These are phyloP conservation scores for Luehdorfia chinensis DNA, from an alignment of 1,140 invertebrate genomes.

Conservation along the genomic window DNA sequence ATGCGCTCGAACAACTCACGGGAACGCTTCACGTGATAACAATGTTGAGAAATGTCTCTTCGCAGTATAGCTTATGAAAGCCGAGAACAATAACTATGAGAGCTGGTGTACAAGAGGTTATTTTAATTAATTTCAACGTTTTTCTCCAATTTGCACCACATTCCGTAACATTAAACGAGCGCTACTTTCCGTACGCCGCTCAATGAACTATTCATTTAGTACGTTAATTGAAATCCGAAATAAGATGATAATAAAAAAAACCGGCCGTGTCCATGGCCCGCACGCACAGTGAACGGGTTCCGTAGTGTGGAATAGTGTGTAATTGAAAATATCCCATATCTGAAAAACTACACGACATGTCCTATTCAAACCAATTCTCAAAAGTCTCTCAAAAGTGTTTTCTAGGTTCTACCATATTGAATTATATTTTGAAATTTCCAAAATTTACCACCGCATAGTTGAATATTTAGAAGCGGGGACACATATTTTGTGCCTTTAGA, in stretches of 20 bases:
- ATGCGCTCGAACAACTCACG: conserved; percentile 34
- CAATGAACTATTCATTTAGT: conserved; percentile 6
- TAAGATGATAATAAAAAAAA: conserved; percentile 9
- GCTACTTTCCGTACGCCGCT: conserved; percentile 10
- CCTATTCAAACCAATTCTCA: too few relatives aligned
- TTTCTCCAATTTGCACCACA: conserved; percentile 36
- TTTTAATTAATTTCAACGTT: conserved; percentile 30
- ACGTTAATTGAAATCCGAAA: not conserved
- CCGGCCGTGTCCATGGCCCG: too few relatives aligned
- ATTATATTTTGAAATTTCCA: too few relatives aligned
- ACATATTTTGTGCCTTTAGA: too few relatives aligned
- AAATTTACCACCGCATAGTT: too few relatives aligned
- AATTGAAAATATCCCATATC: too few relatives aligned
- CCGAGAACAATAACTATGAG: conserved; percentile 61
- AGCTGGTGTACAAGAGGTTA: conserved; percentile 42
- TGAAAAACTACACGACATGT: too few relatives aligned
- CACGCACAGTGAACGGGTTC: too few relatives aligned
- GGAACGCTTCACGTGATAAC: conserved; percentile 38
- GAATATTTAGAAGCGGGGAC: too few relatives aligned
- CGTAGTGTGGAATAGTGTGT: too few relatives aligned
- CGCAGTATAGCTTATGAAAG: conserved; percentile 49
- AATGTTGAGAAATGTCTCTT: conserved; percentile 56
- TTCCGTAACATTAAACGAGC: not conserved
- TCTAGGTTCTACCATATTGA: too few relatives aligned
- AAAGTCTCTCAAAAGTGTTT: too few relatives aligned